phyloP scores from a whole-genome alignment of 2,888 invertebrate species.

The Drosophila nr. fundita region DNA sequence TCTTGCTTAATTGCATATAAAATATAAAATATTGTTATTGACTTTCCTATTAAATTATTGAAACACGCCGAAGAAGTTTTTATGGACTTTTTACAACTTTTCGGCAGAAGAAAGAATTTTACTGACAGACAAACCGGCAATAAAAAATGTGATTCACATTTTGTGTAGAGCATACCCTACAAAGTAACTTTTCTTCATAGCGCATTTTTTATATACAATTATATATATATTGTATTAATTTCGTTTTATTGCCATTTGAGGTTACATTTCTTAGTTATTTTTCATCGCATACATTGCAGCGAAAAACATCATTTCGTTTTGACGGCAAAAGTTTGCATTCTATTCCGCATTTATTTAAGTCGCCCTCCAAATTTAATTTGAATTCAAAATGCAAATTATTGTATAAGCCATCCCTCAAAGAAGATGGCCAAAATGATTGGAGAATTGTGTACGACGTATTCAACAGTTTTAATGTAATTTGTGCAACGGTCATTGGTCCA shows the following conservation, averaged over 20 bases:
- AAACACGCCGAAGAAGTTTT: background rate
- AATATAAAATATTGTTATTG: background rate
- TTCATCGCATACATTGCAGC: constrained; percentile 36
- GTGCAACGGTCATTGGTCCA: constrained; percentile 43
- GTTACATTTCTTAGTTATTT: constrained; percentile 13
- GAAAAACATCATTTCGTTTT: constrained; percentile 64
- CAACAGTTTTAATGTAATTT: constrained; percentile 65
- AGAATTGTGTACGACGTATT: constrained; percentile 28
- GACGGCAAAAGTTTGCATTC: constrained; percentile 61
- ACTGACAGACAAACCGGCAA: constrained; percentile 3
- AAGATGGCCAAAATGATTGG: constrained; percentile 12
- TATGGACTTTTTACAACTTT: constrained; percentile 12
- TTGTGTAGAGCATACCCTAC: background rate
- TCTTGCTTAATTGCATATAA: background rate
- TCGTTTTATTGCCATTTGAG: constrained; percentile 21
- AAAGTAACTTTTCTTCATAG: constrained; percentile 10
- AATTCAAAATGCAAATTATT: constrained; percentile 40
- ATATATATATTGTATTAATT: constrained; percentile 6
- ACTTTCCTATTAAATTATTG: background rate
- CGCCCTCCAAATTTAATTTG: constrained; percentile 72
- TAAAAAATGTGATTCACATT: constrained; percentile 13
- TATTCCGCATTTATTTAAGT: constrained; percentile 73
- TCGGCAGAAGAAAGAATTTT: background rate
- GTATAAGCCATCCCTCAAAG: background rate
- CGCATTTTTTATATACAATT: background rate